A percentile compares a stretch with the other conserved stretches of the same genome.
These are phyloP conservation scores for Nasonia oneida DNA, from an alignment of 2,888 invertebrate species.

Conservation along the genomic window DNA sequence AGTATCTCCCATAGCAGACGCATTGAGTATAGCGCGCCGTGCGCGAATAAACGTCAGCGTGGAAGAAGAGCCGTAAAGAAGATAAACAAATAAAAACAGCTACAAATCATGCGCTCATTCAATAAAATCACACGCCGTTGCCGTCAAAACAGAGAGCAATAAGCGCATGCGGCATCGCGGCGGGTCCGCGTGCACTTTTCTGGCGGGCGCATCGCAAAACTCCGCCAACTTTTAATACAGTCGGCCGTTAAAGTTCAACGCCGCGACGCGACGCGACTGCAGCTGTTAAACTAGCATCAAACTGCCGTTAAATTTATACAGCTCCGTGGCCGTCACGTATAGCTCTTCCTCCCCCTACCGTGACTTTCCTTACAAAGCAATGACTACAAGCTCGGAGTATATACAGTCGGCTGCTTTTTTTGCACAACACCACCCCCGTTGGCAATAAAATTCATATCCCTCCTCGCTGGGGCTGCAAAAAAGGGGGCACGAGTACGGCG, in stretches of 20 bases:
- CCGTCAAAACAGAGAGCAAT: not conserved
- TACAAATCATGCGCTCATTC: conserved; percentile 4
- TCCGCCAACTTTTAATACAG: conserved; percentile 33
- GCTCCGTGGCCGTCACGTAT: not conserved
- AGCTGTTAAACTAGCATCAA: conserved; percentile 54
- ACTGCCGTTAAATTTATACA: conserved; percentile 56
- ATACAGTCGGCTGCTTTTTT: not conserved
- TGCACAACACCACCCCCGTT: conserved; percentile 1
- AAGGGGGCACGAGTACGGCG: not conserved
- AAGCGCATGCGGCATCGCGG: not conserved
- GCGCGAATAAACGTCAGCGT: not conserved
- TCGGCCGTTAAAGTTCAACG: not conserved
- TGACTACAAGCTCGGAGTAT: not conserved
- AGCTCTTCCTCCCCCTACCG: conserved; percentile 3
- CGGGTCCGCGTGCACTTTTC: not conserved
- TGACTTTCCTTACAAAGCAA: not conserved
- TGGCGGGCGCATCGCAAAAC: not conserved
- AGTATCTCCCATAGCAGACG: not conserved
- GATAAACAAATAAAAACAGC: not conserved
- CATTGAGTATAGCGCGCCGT: not conserved
- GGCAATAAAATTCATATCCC: conserved; percentile 56
- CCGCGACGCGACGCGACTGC: conserved; percentile 19
- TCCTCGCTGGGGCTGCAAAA: conserved; percentile 13
- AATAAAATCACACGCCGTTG: conserved; percentile 5
- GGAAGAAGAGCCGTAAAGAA: not conserved